A percentile compares a stretch with the other conserved stretches of the same genome.
These are phyloP conservation scores for Hemibagrus guttatus DNA, from an alignment of 2,797 vertebrate species.

Conservation along the genomic window DNA sequence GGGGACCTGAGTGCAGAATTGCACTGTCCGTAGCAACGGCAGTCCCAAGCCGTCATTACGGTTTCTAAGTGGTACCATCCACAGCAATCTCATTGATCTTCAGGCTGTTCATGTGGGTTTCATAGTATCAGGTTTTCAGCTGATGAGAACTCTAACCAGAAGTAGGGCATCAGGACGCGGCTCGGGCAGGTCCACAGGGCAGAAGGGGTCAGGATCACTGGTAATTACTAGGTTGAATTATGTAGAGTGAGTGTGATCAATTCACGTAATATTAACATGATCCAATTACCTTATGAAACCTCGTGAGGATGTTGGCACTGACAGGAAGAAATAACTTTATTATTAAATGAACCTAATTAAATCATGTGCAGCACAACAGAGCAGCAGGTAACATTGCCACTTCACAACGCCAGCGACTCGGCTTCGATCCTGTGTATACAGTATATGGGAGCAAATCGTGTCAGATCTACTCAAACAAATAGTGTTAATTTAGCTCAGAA, in stretches of 20 bases:
- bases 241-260: not conserved
- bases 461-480: not conserved
- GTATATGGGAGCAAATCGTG: not conserved
- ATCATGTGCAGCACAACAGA: not conserved
- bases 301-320: not conserved
- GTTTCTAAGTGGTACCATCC: not conserved
- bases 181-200: not conserved
- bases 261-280: not conserved
- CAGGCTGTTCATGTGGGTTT: not conserved
- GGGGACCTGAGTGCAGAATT: no score
- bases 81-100: not conserved
- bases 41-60: not conserved
- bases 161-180: not conserved
- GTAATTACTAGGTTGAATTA: not conserved
- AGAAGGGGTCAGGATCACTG: constrained; percentile 1
- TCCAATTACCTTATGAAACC: not conserved
- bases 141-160: not conserved
- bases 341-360: not conserved
- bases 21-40: not conserved
- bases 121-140: not conserved
- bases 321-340: not conserved
- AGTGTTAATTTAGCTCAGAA: not conserved
- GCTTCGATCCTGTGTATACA: not conserved
- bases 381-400: not conserved
- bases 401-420: not conserved